Percentiles rank a stretch among this genome's conserved stretches.
phyloP scores from a whole-genome alignment of 2,797 vertebrate species.

The Ctenopoma kingsleyae region DNA sequence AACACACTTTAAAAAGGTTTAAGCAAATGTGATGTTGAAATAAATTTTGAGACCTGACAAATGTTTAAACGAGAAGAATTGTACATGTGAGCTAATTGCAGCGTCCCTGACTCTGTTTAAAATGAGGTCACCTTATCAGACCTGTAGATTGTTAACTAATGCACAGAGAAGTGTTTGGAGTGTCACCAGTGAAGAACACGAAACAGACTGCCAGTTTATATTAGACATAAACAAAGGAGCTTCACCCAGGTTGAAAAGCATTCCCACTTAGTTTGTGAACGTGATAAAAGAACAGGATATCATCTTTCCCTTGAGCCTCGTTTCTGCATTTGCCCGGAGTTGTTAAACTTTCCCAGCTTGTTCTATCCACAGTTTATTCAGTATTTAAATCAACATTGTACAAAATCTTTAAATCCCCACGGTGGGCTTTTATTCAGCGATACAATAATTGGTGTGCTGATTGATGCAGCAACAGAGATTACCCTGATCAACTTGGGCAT shows the following conservation, averaged over 20 bases:
- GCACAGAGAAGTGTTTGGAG: not conserved
- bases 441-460: conserved; percentile 47
- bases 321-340: conserved; percentile 11
- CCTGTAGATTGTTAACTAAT: not conserved
- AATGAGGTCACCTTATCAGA: conserved; percentile 4
- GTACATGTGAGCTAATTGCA: not conserved
- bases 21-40: not conserved
- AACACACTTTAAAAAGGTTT: not conserved
- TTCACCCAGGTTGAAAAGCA: not conserved
- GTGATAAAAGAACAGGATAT: conserved; percentile 1
- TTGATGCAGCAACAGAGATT: conserved; percentile 42
- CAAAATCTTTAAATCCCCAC: conserved; percentile 5
- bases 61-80: not conserved
- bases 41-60: not conserved
- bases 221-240: conserved; percentile 1
- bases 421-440: conserved; percentile 27
- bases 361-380: conserved; percentile 6
- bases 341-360: not conserved
- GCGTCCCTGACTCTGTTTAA: not conserved
- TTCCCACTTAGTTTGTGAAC: not conserved
- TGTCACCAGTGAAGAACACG: not conserved
- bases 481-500: conserved; percentile 54
- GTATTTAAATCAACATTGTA: not conserved
- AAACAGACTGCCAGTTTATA: conserved; percentile 9
- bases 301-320: conserved; percentile 3